These are phyloP conservation scores for Augochlorella aurata DNA, from an alignment of 2,888 invertebrate genomes.

Conservation along the genomic window DNA sequence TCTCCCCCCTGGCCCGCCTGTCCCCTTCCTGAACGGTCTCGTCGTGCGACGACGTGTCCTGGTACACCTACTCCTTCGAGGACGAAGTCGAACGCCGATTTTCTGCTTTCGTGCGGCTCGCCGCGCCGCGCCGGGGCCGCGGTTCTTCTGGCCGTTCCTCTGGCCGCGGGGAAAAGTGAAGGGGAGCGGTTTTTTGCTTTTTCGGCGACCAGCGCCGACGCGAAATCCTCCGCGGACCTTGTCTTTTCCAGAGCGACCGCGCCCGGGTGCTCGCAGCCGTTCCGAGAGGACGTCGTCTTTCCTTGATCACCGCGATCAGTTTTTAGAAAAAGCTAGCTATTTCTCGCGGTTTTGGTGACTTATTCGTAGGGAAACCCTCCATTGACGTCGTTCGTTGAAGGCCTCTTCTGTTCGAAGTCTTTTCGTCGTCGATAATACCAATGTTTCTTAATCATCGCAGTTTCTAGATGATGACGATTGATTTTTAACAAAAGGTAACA, in stretches of 20 bases:
- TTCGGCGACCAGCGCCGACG: slow-evolving; percentile 19
- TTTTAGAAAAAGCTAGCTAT: background rate
- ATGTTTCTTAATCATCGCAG: background rate
- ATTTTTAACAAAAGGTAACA: background rate
- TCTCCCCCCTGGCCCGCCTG: slow-evolving; percentile 55
- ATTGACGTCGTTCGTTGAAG: too few species aligned
- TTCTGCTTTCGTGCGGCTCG: slow-evolving; percentile 35
- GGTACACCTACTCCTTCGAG: slow-evolving; percentile 67
- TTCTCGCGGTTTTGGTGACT: background rate
- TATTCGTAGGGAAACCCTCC: too few species aligned
- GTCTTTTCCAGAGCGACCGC: background rate
- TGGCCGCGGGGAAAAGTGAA: slow-evolving; percentile 33
- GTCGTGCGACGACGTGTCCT: slow-evolving; percentile 65
- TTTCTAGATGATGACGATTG: background rate
- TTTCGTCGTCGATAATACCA: too few species aligned
- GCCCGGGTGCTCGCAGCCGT: background rate
- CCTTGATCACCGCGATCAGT: too few species aligned
- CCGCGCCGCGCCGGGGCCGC: background rate
- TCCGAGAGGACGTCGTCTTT: background rate
- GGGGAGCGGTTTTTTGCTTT: slow-evolving; percentile 19
- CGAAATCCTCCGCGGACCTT: slow-evolving; percentile 21
- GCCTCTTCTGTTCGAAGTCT: background rate
- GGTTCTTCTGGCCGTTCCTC: background rate
- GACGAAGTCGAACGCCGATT: slow-evolving; percentile 57
- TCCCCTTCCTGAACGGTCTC: slow-evolving; percentile 60